Percentiles rank a stretch among this genome's conserved stretches.
These are phyloP conservation scores for Candidula unifasciata DNA, from an alignment of 2,888 invertebrate genomes.

Conservation along the genomic window DNA sequence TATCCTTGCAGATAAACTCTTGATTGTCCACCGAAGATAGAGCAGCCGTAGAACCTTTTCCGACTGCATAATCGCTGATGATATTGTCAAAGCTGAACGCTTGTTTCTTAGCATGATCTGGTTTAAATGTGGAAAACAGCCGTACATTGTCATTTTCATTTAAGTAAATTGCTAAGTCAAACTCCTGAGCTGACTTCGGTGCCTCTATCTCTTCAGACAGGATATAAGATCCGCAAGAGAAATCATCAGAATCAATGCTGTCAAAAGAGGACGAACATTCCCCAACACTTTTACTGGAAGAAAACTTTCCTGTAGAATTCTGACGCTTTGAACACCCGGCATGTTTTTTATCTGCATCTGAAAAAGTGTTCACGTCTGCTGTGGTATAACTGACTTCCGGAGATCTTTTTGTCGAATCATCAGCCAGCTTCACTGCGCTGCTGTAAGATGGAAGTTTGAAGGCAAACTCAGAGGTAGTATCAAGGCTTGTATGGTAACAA, in stretches of 20 bases:
- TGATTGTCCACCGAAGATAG: too few species aligned
- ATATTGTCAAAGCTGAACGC: neutral
- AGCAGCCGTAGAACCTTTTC: neutral
- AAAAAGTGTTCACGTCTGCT: neutral
- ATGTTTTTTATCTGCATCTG: neutral
- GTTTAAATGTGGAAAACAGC: neutral
- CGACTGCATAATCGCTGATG: neutral
- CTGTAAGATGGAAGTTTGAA: neutral
- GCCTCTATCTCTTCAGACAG: neutral
- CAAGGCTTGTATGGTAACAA: neutral
- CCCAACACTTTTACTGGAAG: slow-evolving; percentile 2
- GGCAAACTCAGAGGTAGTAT: neutral
- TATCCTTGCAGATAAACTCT: too few species aligned
- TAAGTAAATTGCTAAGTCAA: neutral
- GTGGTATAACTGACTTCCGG: neutral
- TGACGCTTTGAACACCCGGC: neutral
- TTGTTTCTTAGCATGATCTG: neutral
- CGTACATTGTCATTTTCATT: neutral
- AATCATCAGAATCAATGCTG: slow-evolving; percentile 37
- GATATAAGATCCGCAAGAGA: slow-evolving; percentile 14
- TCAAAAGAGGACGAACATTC: slow-evolving; percentile 25
- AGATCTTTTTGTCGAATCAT: neutral
- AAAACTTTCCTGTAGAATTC: neutral
- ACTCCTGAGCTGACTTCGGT: neutral
- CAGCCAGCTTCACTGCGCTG: neutral